Base-by-base conservation (phyloP, 2,797 vertebrate species). In the Lagodon rhomboides region DNA sequence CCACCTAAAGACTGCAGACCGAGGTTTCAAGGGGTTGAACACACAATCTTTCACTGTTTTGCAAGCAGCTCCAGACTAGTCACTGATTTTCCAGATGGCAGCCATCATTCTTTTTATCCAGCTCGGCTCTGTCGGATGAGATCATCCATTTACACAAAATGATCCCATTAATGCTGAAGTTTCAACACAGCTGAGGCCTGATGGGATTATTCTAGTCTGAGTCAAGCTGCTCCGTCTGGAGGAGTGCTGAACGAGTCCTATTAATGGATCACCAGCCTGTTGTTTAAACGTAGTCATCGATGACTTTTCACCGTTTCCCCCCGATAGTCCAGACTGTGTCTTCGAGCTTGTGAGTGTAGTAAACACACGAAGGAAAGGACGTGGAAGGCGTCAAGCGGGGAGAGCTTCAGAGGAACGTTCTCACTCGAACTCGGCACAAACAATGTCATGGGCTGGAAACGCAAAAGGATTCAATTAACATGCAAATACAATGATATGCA, bases 161-260 rank as follows among this genome's bases (percentile, higher is more conserved):
- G 10, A 76, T 79, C 68, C 71, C 30, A 73, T 77, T 73, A 77
- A 83, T 47, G 58, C 23, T 65, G 64, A 69, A 56, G 38, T n/a
- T 56, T 61, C 59, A 74, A 56, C 71, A 56, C 25, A 34, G 67
- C 53, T 43, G 73, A 82, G n/a, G 73, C 58, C 47, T 66, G 75
- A 81, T 71, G 71, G 75, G 68, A 85, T 90, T 80, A 83, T 73
- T 81, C 49, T 55, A 55, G 71, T 56, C 65, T 65, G 73, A 87
- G 69, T 84, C 78, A 78, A 72, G 23, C 34, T 23, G 71, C n/a
- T 85, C 80, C 77, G 82, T 89, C 77, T 85, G 76, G 67, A 61
- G 41, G n/a, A 54, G 46, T 47, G 56, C 62, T 75, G 68, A 82
- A 82, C 55, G 60, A 25, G 54, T 38, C 54, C 69, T 82, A 64